These are phyloP conservation scores for Dicaeum eximium DNA, from an alignment of 2,113 vertebrate genomes.

Conservation along the genomic window DNA sequence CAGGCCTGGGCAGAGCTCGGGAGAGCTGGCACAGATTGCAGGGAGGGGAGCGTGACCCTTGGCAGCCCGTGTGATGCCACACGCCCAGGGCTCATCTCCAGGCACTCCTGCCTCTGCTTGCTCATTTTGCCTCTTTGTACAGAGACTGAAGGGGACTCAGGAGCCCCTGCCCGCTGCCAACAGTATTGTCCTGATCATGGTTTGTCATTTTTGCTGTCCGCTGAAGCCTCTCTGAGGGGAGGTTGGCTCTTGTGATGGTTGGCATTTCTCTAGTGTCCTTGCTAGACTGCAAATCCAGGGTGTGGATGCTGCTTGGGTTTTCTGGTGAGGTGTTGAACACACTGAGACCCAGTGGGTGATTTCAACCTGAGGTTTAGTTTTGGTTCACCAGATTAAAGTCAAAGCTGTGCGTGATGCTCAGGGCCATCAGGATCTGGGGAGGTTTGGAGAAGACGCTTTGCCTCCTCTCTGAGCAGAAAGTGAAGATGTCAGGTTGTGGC, in stretches of 20 bases:
- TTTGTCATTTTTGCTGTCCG: not conserved
- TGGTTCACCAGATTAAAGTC: not conserved
- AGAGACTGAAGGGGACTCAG: not conserved
- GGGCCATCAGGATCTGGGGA: not conserved
- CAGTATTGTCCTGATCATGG: not conserved
- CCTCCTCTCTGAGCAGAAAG: not conserved
- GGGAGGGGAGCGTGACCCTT: not conserved
- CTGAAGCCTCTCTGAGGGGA: not conserved
- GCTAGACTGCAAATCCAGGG: not conserved
- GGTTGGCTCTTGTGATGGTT: not conserved
- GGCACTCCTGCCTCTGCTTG: not conserved
- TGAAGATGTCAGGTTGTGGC: not conserved
- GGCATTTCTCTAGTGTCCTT: not conserved
- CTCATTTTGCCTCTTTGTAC: not conserved
- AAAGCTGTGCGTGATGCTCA: not conserved
- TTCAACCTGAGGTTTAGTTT: not conserved
- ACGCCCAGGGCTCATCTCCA: not conserved
- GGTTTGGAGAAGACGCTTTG: not conserved
- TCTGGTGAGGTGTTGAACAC: not conserved
- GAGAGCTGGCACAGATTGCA: not conserved
- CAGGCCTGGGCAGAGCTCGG: not conserved
- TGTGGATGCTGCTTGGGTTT: not conserved
- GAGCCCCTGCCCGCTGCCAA: not conserved
- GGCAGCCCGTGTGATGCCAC: not conserved
- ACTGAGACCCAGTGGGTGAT: not conserved